Evolutionary conservation across 1,140 invertebrate species (phyloP), one percentile per base, ranked within the genome.

Genomic region (Apis florea): DNA sequence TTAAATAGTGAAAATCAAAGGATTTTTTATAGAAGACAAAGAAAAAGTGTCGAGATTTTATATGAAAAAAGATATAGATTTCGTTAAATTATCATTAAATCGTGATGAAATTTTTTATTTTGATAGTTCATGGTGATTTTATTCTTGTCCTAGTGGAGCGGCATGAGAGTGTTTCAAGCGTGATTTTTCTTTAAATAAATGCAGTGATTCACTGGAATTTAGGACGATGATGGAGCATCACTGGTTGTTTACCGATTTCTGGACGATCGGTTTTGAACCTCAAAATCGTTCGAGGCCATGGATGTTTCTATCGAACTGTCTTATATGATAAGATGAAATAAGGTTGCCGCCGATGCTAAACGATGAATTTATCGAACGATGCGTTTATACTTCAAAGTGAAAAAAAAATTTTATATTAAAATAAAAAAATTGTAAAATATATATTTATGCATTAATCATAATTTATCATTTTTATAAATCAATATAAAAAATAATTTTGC

Each of bases 121-220:
- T 11, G n/a, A 9, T 51, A 21, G n/a, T 15, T 53, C 40, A 19
- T 4, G 53, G 13, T 69, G 54, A 59, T 69, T 69, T 49, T 40
- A 51, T 59, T 69, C 12, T 51, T 67, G 40, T 15, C 31, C 17
- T 31, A 31, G 17, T 8, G 17, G 24, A 70, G 47, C 24, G 59
- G 26, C 21, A 26, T 40, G 21, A 71, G 56, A 15, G 68, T 21
- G 67, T 15, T 61, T 64, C 15, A 47, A 72, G 59, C 68, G 77
- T 79, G 68, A 51, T 79, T 79, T 70, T 73, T 73, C 77, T 79
- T 72, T 63, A 79, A 79, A 79, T 79, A 79, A 79, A 79, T 79
- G 11, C 68, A 61, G 58, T 64, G 69, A 73, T 64, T 64, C 69
- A 26, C 21, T 73, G 77, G 77, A 79, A 79, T 79, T 15, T 63